These are phyloP conservation scores for Aphelocoma coerulescens DNA, from an alignment of 2,113 vertebrate species.

Conservation along the genomic window DNA sequence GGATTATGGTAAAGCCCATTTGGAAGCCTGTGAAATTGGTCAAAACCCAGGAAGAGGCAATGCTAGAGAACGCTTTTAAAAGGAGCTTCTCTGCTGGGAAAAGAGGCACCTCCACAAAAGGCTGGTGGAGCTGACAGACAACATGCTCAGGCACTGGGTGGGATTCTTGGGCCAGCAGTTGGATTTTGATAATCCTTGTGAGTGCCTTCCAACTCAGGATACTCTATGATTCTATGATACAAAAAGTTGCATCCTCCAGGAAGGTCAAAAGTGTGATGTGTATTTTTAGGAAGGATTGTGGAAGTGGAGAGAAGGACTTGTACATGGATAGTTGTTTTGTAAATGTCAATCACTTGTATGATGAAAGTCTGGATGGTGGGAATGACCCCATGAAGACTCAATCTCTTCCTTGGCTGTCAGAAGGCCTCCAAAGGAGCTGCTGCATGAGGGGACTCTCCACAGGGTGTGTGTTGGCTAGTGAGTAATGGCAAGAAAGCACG, in stretches of 20 bases:
- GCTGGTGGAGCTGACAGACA: not conserved
- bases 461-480: not conserved
- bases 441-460: not conserved
- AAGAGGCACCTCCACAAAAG: not conserved
- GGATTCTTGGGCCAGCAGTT: not conserved
- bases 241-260: not conserved
- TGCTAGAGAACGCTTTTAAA: not conserved
- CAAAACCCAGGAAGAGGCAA: not conserved
- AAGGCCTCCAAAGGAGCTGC: not conserved
- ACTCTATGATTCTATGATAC: not conserved
- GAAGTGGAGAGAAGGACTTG: not conserved
- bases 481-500: not conserved
- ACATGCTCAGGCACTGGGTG: not conserved
- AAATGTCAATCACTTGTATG: not conserved
- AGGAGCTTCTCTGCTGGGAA: not conserved
- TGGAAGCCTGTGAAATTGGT: not conserved
- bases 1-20: not conserved
- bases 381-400: not conserved
- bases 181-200: not conserved
- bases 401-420: not conserved
- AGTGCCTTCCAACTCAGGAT: not conserved
- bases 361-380: not conserved
- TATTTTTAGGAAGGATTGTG: not conserved
- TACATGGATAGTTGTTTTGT: not conserved
- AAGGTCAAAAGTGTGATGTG: not conserved